Evolutionary conservation across 1,140 invertebrate genomes (phyloP).

Genomic region (Drosophila suzukii): DNA sequence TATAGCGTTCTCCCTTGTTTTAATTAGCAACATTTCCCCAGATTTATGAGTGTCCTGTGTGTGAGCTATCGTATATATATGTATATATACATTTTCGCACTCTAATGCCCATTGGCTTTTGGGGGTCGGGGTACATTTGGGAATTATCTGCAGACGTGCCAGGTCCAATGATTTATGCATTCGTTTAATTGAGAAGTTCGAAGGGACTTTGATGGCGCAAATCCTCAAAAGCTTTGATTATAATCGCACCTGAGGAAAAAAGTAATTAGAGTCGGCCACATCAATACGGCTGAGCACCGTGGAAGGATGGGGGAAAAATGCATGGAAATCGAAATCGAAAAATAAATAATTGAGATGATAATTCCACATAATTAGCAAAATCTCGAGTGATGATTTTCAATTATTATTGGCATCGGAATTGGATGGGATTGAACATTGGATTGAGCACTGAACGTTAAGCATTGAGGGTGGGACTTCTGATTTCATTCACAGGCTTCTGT

Average conservation of each 20-base stretch:
- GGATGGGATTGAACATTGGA: constrained; percentile 24
- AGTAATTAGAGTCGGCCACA: constrained; percentile 62
- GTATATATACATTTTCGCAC: constrained; percentile 60
- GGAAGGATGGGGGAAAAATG: constrained; percentile 46
- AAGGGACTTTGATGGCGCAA: constrained; percentile 75
- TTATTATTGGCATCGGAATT: constrained; percentile 62
- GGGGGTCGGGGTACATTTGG: constrained; percentile 57
- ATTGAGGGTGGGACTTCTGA: constrained; percentile 11
- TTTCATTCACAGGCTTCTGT: constrained; percentile 18
- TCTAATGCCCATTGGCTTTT: constrained; percentile 59
- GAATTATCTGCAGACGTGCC: constrained; percentile 79
- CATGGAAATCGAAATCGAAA: constrained; percentile 77
- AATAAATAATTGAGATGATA: constrained; percentile 83
- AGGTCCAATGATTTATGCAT: constrained; percentile 78
- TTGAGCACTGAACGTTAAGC: background rate
- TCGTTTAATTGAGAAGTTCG: constrained; percentile 84
- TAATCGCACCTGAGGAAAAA: constrained; percentile 77
- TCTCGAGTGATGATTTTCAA: constrained; percentile 82
- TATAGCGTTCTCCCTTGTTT: too few species aligned
- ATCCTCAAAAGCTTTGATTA: constrained; percentile 78
- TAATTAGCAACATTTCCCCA: constrained; percentile 76
- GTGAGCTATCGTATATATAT: constrained; percentile 11
- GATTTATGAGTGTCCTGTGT: constrained; percentile 76
- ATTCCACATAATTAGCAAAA: constrained; percentile 83
- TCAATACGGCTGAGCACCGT: constrained; percentile 3